Conservation (phyloP, 2,113 vertebrate species). For the Calidris pygmaea region DNA sequence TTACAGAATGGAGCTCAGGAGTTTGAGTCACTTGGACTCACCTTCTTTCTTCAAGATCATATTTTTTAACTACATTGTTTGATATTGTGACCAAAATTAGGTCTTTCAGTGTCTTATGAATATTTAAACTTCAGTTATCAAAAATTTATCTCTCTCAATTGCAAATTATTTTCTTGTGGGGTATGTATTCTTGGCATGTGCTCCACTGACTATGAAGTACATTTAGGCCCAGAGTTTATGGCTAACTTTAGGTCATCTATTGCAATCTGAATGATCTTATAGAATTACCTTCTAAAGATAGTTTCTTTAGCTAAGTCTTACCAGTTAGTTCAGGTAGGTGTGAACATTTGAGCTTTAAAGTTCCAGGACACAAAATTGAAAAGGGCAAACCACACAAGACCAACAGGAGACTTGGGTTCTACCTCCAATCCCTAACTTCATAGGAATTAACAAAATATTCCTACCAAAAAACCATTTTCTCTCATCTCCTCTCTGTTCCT, state of each 20-base stretch:
- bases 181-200: neutral
- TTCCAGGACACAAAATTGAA: neutral
- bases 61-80: neutral
- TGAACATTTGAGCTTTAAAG: neutral
- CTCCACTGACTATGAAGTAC: neutral
- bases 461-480: neutral
- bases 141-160: neutral
- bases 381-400: neutral
- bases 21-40: neutral
- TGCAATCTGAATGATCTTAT: neutral
- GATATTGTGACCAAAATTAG: neutral
- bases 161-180: neutral
- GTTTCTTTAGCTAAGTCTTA: neutral
- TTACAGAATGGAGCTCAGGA: neutral
- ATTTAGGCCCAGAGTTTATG: neutral
- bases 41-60: neutral
- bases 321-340: neutral
- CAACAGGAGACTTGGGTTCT: neutral
- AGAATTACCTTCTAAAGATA: neutral
- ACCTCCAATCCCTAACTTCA: neutral
- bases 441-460: neutral
- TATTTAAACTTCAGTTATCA: neutral
- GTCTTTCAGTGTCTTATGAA: neutral
- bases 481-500: neutral
- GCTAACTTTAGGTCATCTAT: neutral